phyloP scores from a whole-genome alignment of 2,113 vertebrate genomes.

The Danio rerio region GRCz12tu NC_133197.1:21722001-21722500 shows the following conservation, averaged over 20 bases:
- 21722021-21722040: background rate
- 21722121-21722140: slow-evolving; percentile 88
- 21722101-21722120: slow-evolving; percentile 88
- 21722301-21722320: slow-evolving; percentile 35
- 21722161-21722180: slow-evolving; percentile 83
- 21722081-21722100: slow-evolving; percentile 69
- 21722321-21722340: background rate
- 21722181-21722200: slow-evolving; percentile 73
- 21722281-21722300: slow-evolving; percentile 5
- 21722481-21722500: slow-evolving; percentile 38
- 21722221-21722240: slow-evolving; percentile 84
- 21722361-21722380: slow-evolving; percentile 30
- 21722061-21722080: background rate
- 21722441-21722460: slow-evolving; percentile 5
- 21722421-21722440: slow-evolving; percentile 43
- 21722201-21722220: slow-evolving; percentile 81
- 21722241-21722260: slow-evolving; percentile 80
- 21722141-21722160: slow-evolving; percentile 82
- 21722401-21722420: background rate
- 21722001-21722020: background rate
- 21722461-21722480: slow-evolving; percentile 11
- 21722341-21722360: background rate
- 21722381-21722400: slow-evolving; percentile 26
- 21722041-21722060: background rate
- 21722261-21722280: background rate